A percentile compares a stretch with the other conserved stretches of the same genome.
Evolutionary conservation across 2,888 invertebrate genomes (phyloP).

Genomic region (Lepidochrysops patricia): DNA sequence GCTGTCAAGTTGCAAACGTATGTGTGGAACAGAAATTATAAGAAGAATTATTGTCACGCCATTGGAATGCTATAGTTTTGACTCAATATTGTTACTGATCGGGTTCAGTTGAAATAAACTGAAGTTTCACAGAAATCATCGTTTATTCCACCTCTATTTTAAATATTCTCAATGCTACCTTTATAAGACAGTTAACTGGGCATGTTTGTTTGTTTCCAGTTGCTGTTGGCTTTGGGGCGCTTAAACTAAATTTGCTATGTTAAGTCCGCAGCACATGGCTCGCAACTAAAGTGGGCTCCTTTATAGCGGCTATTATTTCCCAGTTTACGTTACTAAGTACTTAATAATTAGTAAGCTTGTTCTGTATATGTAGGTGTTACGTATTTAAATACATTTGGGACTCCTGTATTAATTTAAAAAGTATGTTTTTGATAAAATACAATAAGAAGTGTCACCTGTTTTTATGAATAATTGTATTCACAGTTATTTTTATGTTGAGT

Average conservation of each 20-base stretch:
- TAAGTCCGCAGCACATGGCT: slow-evolving; percentile 6
- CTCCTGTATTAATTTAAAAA: not conserved
- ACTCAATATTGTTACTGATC: too few relatives aligned
- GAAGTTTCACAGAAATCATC: too few relatives aligned
- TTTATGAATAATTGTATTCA: too few relatives aligned
- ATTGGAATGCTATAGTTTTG: too few relatives aligned
- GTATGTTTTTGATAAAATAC: too few relatives aligned
- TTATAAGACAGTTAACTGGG: slow-evolving; percentile 13
- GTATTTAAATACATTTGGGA: not conserved
- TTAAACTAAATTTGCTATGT: slow-evolving; percentile 15
- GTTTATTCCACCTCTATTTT: too few relatives aligned
- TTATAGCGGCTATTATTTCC: not conserved
- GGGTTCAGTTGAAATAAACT: too few relatives aligned
- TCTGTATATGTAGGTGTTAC: not conserved
- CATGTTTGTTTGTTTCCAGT: slow-evolving; percentile 17
- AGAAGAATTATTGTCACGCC: too few relatives aligned
- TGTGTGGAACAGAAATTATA: too few relatives aligned
- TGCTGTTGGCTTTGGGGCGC: slow-evolving; percentile 10
- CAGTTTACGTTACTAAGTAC: not conserved
- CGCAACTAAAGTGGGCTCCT: not conserved
- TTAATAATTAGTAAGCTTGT: not conserved
- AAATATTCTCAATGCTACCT: slow-evolving; percentile 2
- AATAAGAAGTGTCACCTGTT: too few relatives aligned
- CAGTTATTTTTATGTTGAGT: too few relatives aligned
- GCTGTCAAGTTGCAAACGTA: too few relatives aligned